Evolutionary conservation across 2,797 vertebrate species (phyloP).

Genomic region (Cyclura pinguis): DNA sequence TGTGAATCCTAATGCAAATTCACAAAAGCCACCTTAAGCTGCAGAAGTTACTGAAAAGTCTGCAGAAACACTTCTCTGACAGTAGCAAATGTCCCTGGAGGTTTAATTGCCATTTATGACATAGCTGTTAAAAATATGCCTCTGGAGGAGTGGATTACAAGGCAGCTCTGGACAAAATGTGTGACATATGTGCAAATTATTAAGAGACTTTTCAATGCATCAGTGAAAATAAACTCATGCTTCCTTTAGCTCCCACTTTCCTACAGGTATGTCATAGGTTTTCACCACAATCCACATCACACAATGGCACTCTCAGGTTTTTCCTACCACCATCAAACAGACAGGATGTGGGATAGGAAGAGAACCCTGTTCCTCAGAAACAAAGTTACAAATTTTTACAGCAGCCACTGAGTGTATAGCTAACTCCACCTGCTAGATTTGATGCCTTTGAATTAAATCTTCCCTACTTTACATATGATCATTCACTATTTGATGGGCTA

Average conservation of each 20-base stretch:
- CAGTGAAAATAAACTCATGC: constrained; percentile 7
- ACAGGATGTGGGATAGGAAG: neutral
- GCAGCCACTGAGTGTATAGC: no score
- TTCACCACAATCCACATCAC: neutral
- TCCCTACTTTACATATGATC: no score
- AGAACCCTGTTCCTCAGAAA: neutral
- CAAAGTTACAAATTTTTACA: no score
- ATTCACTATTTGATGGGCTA: no score
- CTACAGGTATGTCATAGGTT: neutral
- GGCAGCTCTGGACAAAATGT: constrained; percentile 11
- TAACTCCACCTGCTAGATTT: no score
- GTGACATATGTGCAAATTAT: constrained; percentile 10
- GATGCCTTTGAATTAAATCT: no score
- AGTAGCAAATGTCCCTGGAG: neutral
- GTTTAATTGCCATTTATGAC: neutral
- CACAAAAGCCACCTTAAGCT: neutral
- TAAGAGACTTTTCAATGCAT: neutral
- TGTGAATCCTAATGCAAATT: neutral
- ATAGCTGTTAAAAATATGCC: constrained; percentile 33
- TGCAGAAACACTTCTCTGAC: neutral
- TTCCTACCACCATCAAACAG: neutral
- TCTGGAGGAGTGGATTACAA: neutral
- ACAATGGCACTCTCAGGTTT: neutral
- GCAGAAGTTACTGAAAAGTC: neutral
- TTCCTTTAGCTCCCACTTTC: neutral